phyloP scores from a whole-genome alignment of 35 echinoderm and acorn worm species.

The Patiria miniata region DNA sequence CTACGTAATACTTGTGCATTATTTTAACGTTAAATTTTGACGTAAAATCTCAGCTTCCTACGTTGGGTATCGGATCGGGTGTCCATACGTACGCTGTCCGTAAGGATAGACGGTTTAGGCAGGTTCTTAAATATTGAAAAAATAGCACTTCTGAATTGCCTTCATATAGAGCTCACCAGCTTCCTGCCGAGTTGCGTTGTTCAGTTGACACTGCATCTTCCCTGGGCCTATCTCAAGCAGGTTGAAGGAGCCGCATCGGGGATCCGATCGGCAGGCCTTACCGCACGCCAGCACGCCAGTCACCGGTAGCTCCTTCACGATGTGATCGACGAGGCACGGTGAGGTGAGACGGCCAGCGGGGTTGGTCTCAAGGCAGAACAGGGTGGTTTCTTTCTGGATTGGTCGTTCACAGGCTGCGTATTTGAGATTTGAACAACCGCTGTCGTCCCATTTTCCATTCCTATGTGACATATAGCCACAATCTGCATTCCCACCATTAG shows the following conservation, averaged over 20 bases:
- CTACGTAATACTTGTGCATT: no score
- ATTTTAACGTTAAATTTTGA: no score
- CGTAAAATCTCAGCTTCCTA: no score
- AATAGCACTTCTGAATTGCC: background rate
- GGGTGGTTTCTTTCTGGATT: background rate
- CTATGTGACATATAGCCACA: background rate
- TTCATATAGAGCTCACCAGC: background rate
- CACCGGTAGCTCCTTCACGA: background rate
- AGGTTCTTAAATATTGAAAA: background rate
- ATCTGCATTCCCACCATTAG: background rate
- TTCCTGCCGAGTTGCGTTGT: background rate
- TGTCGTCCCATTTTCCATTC: background rate
- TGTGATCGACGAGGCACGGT: background rate
- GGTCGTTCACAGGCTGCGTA: background rate
- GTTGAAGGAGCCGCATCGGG: slow-evolving; percentile 1
- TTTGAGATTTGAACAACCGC: background rate
- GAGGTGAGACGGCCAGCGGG: background rate
- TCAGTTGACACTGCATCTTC: background rate
- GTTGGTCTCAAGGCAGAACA: background rate
- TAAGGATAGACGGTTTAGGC: no score
- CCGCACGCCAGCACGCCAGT: background rate
- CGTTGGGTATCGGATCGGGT: no score
- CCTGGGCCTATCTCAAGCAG: background rate
- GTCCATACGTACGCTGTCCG: no score
- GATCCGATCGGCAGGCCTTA: background rate